These are phyloP conservation scores for Aeoliscus strigatus DNA, from an alignment of 2,797 vertebrate species.

Conservation along the genomic window DNA sequence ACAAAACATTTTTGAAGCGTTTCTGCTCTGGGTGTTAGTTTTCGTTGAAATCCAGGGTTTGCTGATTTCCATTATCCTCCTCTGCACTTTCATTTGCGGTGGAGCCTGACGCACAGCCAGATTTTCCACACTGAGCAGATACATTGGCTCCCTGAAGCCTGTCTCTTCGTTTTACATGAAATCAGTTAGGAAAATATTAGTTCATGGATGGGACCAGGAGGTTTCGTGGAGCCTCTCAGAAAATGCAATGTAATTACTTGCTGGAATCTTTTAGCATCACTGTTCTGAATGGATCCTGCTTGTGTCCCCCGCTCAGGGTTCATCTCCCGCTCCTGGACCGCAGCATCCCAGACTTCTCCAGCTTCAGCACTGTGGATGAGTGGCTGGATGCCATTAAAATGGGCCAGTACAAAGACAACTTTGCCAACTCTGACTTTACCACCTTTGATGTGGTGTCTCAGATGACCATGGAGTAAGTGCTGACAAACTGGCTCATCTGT, in stretches of 20 bases:
- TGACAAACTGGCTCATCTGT: no score
- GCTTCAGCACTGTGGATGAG: conserved; percentile 95
- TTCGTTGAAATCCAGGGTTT: conserved; percentile 44
- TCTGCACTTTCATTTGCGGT: conserved; percentile 64
- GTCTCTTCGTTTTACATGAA: conserved; percentile 65
- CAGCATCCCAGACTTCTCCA: conserved; percentile 95
- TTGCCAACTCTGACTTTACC: conserved; percentile 86
- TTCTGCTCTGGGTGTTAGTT: conserved; percentile 60
- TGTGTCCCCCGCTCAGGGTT: conserved; percentile 75
- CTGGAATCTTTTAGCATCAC: background rate
- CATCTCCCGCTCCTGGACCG: conserved; percentile 95
- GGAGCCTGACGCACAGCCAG: conserved; percentile 31
- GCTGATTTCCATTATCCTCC: conserved; percentile 56
- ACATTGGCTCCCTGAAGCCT: conserved; percentile 55
- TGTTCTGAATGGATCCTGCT: conserved; percentile 15
- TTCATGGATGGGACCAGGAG: conserved; percentile 34
- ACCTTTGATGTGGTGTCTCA: conserved; percentile 96
- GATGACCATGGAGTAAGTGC: conserved; percentile 98
- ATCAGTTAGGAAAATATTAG: conserved; percentile 57
- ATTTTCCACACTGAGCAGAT: conserved; percentile 62
- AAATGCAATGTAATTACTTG: conserved; percentile 44
- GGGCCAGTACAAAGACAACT: conserved; percentile 99
- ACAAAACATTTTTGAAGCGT: conserved; percentile 60
- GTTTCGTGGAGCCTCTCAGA: conserved; percentile 30
- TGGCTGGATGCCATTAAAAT: conserved; percentile 99